Percentiles rank a stretch among this genome's conserved stretches.
Evolutionary conservation across 2,888 invertebrate genomes (phyloP).

Genomic region (Lissocephala sabroskyi): DNA sequence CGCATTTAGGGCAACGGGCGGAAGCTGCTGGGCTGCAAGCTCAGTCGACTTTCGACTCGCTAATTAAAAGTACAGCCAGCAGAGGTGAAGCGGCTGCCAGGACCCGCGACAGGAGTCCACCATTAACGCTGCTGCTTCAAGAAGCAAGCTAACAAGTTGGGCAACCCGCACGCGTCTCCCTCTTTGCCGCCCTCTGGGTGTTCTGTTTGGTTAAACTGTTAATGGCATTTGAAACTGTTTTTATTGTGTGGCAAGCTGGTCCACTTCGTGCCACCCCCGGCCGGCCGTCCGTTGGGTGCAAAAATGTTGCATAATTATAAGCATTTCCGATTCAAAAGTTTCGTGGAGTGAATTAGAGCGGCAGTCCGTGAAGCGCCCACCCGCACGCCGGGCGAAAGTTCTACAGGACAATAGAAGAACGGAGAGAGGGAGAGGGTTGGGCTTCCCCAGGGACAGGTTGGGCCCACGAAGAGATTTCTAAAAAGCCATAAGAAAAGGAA

Average conservation of each 20-base stretch:
- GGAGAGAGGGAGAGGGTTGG: no score
- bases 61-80: slow-evolving; percentile 60
- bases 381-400: no score
- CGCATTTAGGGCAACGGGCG: slow-evolving; percentile 55
- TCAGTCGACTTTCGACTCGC: no score
- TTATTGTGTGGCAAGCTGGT: slow-evolving; percentile 34
- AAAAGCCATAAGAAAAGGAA: no score
- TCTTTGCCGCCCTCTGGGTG: no score
- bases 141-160: slow-evolving; percentile 19
- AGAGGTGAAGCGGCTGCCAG: background rate
- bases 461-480: no score
- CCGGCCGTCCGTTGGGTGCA: slow-evolving; percentile 26
- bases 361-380: no score
- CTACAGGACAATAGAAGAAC: no score
- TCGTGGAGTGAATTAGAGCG: slow-evolving; percentile 39
- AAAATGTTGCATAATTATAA: slow-evolving; percentile 61
- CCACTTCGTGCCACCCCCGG: no score
- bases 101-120: slow-evolving; percentile 5
- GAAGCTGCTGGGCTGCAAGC: no score
- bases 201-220: slow-evolving; percentile 55
- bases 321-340: slow-evolving; percentile 53
- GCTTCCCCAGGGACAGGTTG: no score
- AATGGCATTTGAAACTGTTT: slow-evolving; percentile 61
- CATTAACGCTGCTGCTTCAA: slow-evolving; percentile 40
- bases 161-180: no score